Base-by-base conservation (phyloP, 1,140 invertebrate species). In the Spodoptera litura region DNA sequence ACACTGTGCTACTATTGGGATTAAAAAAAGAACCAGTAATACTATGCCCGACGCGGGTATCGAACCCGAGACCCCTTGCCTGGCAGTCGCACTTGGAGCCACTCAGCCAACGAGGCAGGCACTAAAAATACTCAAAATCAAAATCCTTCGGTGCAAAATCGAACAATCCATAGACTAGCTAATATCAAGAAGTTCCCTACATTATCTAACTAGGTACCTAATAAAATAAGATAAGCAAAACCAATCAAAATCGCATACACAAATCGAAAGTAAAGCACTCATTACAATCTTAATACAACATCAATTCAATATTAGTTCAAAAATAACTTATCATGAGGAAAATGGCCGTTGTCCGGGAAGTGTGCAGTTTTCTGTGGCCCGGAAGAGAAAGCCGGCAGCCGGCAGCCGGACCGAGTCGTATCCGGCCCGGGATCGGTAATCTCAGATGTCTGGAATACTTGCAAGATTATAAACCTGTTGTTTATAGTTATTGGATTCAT, bases 341-440 rank as follows among this genome's bases (percentile, higher is more conserved):
- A 78, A 78, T 70, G 53, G 64, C 52, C 52, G 53, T 5, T 59
- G 9, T 78, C 75, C 64, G 75, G 75, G 75, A 78, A 78, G 64
- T 53, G 20, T 38, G 75, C 13, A 78, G 52, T 78, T 78, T 78
- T 78, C 75, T 78, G 13, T 3, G 12, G 59, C 49, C 51, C 64
- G 75, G 75, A 78, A 78, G 64, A 51, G 75, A 78, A 78, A 79
- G 78, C 56, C 20, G 66, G 66, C 49, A 68, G 64, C 25, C 38
- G 15, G 15, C 2, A 38, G 15, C 55, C 38, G 38, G 12, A 44
- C 35, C 38, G 4, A n/a, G 61, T n/a, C 61, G 15, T 49, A 52
- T 70, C 66, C 66, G 66, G 66, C 8, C 66, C 49, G 25, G 66
- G 61, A 64, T 61, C 61, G 35, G 20, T 70, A 70, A 70, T 70